phyloP scores from a whole-genome alignment of 2,797 vertebrate species.

The Gambelia wislizenii region DNA sequence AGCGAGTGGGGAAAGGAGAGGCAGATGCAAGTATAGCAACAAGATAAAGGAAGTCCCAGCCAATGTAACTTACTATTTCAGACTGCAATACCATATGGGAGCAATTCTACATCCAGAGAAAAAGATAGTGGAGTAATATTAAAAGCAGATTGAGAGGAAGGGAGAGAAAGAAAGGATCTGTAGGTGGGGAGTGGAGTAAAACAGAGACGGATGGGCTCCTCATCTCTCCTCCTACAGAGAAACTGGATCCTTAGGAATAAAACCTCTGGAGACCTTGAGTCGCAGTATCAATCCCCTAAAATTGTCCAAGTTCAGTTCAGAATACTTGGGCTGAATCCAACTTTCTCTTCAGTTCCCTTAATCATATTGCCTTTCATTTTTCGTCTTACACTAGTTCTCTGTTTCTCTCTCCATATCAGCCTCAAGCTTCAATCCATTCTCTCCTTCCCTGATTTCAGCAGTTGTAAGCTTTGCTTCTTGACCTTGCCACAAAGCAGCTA shows the following conservation, averaged over 20 bases:
- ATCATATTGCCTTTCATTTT: not conserved
- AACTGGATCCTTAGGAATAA: not conserved
- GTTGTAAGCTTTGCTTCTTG: not conserved
- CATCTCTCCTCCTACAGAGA: not conserved
- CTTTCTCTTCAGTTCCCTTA: not conserved
- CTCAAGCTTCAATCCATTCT: not conserved
- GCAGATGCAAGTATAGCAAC: not conserved
- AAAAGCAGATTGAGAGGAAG: constrained; percentile 10
- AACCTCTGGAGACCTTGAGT: not conserved
- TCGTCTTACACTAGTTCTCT: not conserved
- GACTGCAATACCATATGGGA: not conserved
- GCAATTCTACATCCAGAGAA: not conserved
- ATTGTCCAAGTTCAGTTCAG: not conserved
- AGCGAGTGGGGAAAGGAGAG: not conserved
- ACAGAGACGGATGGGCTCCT: not conserved
- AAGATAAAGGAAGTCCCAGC: not conserved
- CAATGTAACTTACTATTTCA: not conserved
- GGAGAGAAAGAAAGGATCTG: not conserved
- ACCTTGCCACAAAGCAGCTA: not conserved
- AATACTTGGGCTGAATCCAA: not conserved
- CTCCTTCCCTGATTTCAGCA: not conserved
- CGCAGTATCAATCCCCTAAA: not conserved
- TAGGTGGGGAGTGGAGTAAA: too few relatives aligned
- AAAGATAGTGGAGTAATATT: not conserved
- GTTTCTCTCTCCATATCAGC: not conserved